Conservation (phyloP, 2,888 invertebrate species). For the Dichetophora obliterata region DNA sequence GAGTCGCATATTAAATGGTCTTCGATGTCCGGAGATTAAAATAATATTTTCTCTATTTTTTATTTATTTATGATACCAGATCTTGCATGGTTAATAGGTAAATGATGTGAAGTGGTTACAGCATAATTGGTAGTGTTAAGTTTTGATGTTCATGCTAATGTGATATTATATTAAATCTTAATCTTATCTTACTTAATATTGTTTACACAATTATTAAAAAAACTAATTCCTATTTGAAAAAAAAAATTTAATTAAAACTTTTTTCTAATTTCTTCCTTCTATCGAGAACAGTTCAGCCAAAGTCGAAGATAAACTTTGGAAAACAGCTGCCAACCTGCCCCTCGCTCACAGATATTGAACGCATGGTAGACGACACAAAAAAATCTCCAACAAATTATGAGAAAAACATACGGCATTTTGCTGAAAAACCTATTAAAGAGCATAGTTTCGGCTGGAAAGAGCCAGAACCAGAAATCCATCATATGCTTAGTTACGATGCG, state of each 20-base stretch:
- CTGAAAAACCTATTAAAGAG: conserved; percentile 53
- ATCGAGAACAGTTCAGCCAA: conserved; percentile 9
- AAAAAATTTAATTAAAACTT: background rate
- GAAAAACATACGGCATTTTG: conserved; percentile 52
- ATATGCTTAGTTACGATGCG: conserved; percentile 62
- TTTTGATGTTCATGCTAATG: too few species aligned
- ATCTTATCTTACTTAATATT: too few species aligned
- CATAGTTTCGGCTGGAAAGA: conserved; percentile 57
- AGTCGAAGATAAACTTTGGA: background rate
- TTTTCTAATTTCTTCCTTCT: background rate
- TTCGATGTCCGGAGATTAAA: too few species aligned
- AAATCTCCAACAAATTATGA: conserved; percentile 49
- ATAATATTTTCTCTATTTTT: too few species aligned
- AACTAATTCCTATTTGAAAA: too few species aligned
- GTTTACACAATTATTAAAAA: too few species aligned
- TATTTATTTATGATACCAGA: too few species aligned
- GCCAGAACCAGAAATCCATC: conserved; percentile 57
- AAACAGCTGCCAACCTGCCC: conserved; percentile 55
- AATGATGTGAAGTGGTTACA: too few species aligned
- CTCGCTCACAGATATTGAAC: conserved; percentile 62
- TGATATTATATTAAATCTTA: too few species aligned
- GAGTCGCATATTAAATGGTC: too few species aligned
- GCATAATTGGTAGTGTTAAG: too few species aligned
- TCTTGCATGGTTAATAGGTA: too few species aligned
- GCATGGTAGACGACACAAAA: conserved; percentile 55